Evolutionary conservation across 1,140 invertebrate species (phyloP).

Genomic region (Micrasema minimum): DNA sequence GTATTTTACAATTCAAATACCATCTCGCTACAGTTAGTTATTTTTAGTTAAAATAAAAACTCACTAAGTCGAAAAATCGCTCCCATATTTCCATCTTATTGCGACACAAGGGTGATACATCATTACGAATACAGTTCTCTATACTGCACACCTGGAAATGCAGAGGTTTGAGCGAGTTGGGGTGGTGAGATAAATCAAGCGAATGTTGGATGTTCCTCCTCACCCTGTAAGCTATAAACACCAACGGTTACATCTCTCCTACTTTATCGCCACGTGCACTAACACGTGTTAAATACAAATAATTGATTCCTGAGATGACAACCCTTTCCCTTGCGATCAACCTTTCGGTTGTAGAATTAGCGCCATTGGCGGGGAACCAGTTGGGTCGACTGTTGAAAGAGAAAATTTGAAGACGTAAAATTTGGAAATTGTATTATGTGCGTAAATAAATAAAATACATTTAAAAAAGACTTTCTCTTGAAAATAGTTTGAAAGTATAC

Average conservation of each 20-base stretch:
- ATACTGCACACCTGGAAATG: neutral
- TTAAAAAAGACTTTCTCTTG: too few species aligned
- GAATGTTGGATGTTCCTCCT: neutral
- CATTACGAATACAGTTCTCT: neutral
- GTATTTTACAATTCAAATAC: too few species aligned
- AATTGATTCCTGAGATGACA: conserved; percentile 29
- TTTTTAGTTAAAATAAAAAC: neutral
- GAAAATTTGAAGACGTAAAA: too few species aligned
- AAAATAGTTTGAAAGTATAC: too few species aligned
- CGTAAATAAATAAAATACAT: too few species aligned
- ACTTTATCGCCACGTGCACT: conserved; percentile 17
- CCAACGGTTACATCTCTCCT: neutral
- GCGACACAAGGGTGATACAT: neutral
- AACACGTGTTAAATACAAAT: conserved; percentile 6
- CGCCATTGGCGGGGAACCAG: neutral
- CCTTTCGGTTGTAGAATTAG: conserved; percentile 15
- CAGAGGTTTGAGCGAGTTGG: too few species aligned
- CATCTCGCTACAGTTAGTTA: too few species aligned
- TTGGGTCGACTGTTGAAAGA: too few species aligned
- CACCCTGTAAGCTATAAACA: conserved; percentile 1
- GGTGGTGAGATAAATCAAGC: neutral
- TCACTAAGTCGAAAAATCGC: neutral
- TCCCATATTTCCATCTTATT: neutral
- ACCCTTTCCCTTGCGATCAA: conserved; percentile 13
- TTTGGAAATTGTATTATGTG: too few species aligned